Conservation (phyloP, 2,113 vertebrate genomes). For the Colius striatus region DNA sequence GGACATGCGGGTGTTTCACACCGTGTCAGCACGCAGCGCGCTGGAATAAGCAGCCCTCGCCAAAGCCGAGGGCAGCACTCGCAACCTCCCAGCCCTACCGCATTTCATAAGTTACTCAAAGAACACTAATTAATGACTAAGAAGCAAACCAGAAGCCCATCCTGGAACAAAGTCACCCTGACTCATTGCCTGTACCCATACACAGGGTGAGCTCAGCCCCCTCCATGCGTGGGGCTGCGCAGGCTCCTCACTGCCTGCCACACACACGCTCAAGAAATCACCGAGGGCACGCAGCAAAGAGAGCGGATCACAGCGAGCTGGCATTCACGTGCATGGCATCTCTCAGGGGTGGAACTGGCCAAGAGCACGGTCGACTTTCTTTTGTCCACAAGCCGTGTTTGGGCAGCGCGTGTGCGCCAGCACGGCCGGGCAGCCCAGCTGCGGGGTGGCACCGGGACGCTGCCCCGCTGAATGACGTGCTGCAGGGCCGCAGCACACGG, state of each 20-base stretch:
- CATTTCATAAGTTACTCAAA: background rate
- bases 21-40: background rate
- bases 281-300: fast-evolving
- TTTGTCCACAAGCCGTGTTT: background rate
- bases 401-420: background rate
- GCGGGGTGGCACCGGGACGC: background rate
- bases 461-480: background rate
- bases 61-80: background rate
- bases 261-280: background rate
- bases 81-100: background rate
- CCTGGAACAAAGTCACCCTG: background rate
- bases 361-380: background rate
- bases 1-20: fast-evolving
- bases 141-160: background rate
- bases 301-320: fast-evolving
- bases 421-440: background rate
- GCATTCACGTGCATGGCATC: fast-evolving
- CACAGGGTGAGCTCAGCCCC: background rate
- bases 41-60: fast-evolving
- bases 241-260: background rate
- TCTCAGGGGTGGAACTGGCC: background rate
- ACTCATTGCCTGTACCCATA: background rate
- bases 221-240: background rate
- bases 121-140: background rate
- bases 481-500: background rate